Base-by-base conservation (phyloP, 1,140 invertebrate genomes). In the Panagrolaimus sp. region DNA sequence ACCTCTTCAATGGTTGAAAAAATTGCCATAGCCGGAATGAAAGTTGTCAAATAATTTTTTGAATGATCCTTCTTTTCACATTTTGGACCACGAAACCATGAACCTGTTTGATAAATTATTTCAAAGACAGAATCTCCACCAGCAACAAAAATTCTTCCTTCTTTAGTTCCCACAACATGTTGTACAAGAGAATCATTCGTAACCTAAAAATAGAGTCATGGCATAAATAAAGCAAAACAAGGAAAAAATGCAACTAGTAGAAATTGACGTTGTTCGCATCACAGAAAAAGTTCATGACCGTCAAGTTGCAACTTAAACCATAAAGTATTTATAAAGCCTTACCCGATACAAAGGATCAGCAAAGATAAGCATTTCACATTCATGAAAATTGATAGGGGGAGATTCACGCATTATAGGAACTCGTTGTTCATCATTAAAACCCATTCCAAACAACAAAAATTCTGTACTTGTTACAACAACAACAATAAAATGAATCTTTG, bases 401-500 rank as follows among this genome's bases (percentile, higher is more conserved):
- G 21, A 26, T 14, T 28, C 17, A 21, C 21, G 52, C 12, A 58
- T 28, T 0, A 28, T n/a, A 12, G 28, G 12, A 21, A 58, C 28
- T 12, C 17, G 21, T 12, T 58, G 14, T 21, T 58, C 4, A 26
- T 10, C 17, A 21, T 28, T 21, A n/a, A 58, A 58, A 21, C 21
- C 28, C 15, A 58, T 58, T 21, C 52, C 52, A 14, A 58, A 21
- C 8, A 58, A 28, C 17, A 58, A 58, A 24, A 58, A 12, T 58
- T 58, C 52, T 12, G 52, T 28, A 4, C 21, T 26, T 58, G 52
- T 58, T 21, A 58, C 52, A 17, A 58, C 52, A 28, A 58, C 52
- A 21, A 58, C 52, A 28, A 58, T 58, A 21, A 58, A 58, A 14
- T 58, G 52, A 5, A 58, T 58, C 21, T 21, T 26, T 6, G 52